These are phyloP conservation scores for Abscondita cerata DNA, from an alignment of 2,888 invertebrate genomes.

Conservation along the genomic window DNA sequence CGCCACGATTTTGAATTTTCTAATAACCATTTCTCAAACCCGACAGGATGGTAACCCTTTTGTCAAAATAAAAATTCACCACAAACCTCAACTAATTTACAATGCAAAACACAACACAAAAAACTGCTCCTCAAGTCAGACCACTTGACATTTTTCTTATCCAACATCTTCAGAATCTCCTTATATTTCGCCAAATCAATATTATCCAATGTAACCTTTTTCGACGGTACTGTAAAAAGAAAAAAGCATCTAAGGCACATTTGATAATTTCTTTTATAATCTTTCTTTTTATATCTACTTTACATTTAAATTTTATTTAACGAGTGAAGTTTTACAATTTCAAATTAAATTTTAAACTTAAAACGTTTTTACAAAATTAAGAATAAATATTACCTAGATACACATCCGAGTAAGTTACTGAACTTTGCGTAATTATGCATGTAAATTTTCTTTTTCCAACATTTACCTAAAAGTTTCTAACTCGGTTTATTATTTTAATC, in stretches of 20 bases:
- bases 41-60: constrained; percentile 26
- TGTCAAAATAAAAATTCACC: constrained; percentile 28
- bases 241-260: too few species aligned
- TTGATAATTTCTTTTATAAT: not conserved
- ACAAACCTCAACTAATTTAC: constrained; percentile 31
- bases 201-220: too few species aligned
- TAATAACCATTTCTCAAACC: constrained; percentile 22
- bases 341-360: constrained; percentile 23
- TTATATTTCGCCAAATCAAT: too few species aligned
- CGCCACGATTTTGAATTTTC: constrained; percentile 26
- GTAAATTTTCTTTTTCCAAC: constrained; percentile 29
- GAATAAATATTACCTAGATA: constrained; percentile 22
- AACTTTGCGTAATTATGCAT: constrained; percentile 29
- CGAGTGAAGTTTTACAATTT: constrained; percentile 20
- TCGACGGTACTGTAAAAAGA: too few species aligned
- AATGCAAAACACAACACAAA: constrained; percentile 30
- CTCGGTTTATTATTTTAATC: constrained; percentile 26
- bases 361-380: constrained; percentile 19
- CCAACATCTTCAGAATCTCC: constrained; percentile 10
- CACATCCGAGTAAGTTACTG: constrained; percentile 16
- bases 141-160: constrained; percentile 23
- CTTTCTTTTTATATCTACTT: not conserved
- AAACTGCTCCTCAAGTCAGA: constrained; percentile 25
- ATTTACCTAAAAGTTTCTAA: constrained; percentile 25
- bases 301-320: constrained; percentile 19